Base-by-base conservation (phyloP, 2,113 vertebrate genomes). In the Cercopithecus mona region DNA sequence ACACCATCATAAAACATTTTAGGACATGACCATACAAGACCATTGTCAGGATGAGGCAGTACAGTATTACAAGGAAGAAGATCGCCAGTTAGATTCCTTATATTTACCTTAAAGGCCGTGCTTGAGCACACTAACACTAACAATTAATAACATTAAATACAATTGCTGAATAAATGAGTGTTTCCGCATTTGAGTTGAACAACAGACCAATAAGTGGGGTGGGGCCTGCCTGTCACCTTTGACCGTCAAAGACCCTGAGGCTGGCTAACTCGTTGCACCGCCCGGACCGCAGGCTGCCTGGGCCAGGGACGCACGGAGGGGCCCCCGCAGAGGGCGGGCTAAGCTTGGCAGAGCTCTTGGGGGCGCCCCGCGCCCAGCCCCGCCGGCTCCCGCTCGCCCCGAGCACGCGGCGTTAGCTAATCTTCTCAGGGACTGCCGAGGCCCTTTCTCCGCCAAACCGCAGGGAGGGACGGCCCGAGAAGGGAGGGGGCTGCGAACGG, bases 391-490 rank as follows among this genome's bases (percentile, higher is more conserved):
- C 23, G 8, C 59, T 8, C 12, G 55, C 68, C 30, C 52, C n/a
- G 13, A 1, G 80, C 59, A 0, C 23, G 16, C 38, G 8, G 94
- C 11, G 27, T 95, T 68, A 66, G 55, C 32, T 40, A 61, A 94
- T 95, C 93, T 81, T 83, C 81, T 17, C 23, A 1, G 11, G 70
- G 38, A 32, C 11, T 1, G 35, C 76, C n/a, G 5, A 23, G 80
- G 70, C 9, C 2, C 45, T 76, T n/a, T 81, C 66, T 1, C 64
- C 52, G 93, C 97, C 98, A 98, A 96, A 93, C 93, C 96, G 3
- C 97, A 81, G 87, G 83, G 93, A 89, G 88, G 89, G 88, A 50
- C 23, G 25, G 90, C 78, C 20, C 2, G 35, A 3, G 40, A 61
- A 57, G 84, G 80, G 76, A 61, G 78, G 59, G 8, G 32, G 75